Conservation (phyloP, 2,888 invertebrate species). For the Amiota communis region DNA sequence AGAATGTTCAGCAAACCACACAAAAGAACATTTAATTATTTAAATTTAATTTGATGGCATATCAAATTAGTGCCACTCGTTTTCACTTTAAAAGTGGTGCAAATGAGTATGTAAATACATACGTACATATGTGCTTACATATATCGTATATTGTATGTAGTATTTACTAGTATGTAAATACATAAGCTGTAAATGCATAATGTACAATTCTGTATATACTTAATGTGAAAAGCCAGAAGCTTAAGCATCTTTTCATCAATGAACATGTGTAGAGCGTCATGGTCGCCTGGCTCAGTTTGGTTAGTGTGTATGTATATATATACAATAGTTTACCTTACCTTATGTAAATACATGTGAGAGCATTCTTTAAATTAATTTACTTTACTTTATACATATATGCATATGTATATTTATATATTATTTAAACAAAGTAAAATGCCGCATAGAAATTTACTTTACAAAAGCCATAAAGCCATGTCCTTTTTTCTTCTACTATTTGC, state of each 20-base stretch:
- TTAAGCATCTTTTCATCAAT: neutral
- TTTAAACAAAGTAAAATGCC: no score
- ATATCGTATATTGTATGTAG: neutral
- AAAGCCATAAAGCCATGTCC: no score
- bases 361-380: no score
- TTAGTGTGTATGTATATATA: no score
- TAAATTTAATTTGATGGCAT: slow-evolving; percentile 59
- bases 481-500: no score
- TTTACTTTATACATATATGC: no score
- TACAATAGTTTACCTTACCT: no score
- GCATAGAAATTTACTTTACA: no score
- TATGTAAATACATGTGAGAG: no score
- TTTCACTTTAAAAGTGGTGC: slow-evolving; percentile 45
- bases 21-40: slow-evolving; percentile 21
- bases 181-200: neutral
- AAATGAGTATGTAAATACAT: neutral
- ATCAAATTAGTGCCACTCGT: slow-evolving; percentile 62
- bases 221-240: slow-evolving; percentile 6
- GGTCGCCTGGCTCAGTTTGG: neutral
- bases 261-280: neutral
- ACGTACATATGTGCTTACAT: neutral
- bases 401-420: no score
- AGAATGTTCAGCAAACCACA: neutral
- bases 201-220: neutral
- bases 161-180: neutral